Evolutionary conservation across 2,113 vertebrate genomes (phyloP).

Genomic region (Oreotragus oreotragus): DNA sequence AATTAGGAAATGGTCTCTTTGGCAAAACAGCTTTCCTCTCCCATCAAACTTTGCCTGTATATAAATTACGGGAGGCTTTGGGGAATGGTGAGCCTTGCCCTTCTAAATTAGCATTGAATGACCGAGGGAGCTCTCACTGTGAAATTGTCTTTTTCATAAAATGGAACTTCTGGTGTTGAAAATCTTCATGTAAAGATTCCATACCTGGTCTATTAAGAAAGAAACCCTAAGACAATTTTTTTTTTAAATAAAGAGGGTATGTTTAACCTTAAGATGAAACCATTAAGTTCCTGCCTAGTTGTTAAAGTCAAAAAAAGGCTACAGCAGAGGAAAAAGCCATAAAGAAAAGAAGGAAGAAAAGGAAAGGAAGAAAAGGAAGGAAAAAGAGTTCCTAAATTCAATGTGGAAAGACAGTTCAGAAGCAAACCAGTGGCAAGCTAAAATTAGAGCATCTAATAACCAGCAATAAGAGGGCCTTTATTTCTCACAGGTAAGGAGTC

Average conservation of each 20-base stretch:
- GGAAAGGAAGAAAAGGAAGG: background rate
- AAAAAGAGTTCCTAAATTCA: background rate
- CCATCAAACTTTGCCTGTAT: background rate
- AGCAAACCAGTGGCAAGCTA: conserved; percentile 16
- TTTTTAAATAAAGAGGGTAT: background rate
- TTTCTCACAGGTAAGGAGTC: background rate
- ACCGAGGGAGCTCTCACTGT: background rate
- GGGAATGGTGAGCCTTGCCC: background rate
- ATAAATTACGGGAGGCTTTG: background rate
- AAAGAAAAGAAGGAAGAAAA: background rate
- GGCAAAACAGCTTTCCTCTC: background rate
- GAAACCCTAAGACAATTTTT: background rate
- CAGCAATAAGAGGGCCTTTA: background rate
- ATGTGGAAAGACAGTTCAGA: background rate
- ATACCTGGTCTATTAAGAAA: background rate
- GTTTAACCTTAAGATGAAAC: conserved; percentile 12
- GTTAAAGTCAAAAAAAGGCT: background rate
- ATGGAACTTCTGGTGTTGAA: background rate
- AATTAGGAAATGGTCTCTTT: background rate
- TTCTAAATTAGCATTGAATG: conserved; percentile 20
- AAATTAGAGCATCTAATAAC: background rate
- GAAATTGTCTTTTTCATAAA: conserved; percentile 33
- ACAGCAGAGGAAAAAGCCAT: background rate
- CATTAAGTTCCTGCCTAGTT: background rate
- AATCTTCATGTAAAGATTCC: conserved; percentile 16